Evolutionary conservation across 2,113 vertebrate species (phyloP).

Genomic region (Gallinago paraguaiae): DNA sequence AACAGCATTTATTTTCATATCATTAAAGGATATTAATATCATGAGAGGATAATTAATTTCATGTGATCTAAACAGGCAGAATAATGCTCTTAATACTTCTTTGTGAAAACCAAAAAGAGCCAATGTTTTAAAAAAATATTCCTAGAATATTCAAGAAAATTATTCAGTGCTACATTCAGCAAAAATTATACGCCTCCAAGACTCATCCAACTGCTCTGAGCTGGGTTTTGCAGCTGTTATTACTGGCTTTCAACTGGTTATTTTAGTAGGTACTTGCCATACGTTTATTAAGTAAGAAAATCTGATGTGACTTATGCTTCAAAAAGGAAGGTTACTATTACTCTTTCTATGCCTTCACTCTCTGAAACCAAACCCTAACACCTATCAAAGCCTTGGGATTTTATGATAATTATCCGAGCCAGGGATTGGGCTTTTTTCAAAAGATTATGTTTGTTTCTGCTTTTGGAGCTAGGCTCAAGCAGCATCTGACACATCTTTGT

Average conservation of each 20-base stretch:
- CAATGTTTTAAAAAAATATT: background rate
- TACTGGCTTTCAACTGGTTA: background rate
- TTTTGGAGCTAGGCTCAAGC: background rate
- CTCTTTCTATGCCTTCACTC: background rate
- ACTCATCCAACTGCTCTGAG: background rate
- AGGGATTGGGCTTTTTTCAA: background rate
- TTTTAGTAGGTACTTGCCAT: background rate
- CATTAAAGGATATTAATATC: background rate
- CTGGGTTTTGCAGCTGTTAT: background rate
- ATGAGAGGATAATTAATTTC: background rate
- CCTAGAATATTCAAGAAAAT: constrained; percentile 2
- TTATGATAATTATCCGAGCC: background rate
- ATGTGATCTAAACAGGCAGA: background rate
- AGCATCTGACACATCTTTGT: constrained; percentile 23
- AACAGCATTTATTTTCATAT: background rate
- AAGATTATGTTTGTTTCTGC: background rate
- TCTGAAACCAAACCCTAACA: constrained; percentile 8
- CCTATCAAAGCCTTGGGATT: background rate
- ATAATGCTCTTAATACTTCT: background rate
- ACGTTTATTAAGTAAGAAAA: constrained; percentile 23
- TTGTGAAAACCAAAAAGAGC: background rate
- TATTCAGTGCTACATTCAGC: background rate
- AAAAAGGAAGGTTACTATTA: background rate
- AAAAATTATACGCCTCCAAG: background rate
- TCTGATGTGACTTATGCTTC: background rate